Conservation (phyloP, 2,113 vertebrate genomes). For the Nyctibius bracteatus region DNA sequence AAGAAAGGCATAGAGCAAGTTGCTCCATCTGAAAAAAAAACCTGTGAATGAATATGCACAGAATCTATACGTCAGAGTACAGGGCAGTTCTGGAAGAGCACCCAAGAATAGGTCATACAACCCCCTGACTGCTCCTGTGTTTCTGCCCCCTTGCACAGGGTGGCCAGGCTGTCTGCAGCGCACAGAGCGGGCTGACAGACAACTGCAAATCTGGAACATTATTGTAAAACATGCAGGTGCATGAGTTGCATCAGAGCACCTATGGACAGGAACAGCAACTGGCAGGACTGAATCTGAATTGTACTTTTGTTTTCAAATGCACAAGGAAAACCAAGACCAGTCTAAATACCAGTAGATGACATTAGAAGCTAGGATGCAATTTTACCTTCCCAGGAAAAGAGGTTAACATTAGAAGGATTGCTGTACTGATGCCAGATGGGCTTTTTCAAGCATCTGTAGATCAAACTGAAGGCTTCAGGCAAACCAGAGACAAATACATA, state of each 20-base stretch:
- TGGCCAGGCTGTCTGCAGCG: not conserved
- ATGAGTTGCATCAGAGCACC: not conserved
- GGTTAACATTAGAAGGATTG: not conserved
- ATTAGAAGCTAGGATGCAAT: not conserved
- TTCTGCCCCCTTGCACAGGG: not conserved
- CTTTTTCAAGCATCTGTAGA: conserved; percentile 5
- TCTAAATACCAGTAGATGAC: not conserved
- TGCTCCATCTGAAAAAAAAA: not conserved
- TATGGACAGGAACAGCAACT: not conserved
- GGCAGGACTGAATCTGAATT: not conserved
- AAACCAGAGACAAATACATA: not conserved
- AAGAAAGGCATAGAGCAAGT: not conserved
- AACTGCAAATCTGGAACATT: not conserved
- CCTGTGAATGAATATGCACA: not conserved
- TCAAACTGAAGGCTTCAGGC: conserved; percentile 23
- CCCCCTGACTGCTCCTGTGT: rapidly evolving
- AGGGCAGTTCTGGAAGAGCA: not conserved
- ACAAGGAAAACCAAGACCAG: not conserved
- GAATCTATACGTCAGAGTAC: not conserved
- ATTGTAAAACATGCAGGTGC: not conserved
- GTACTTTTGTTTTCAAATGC: not conserved
- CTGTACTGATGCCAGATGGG: not conserved
- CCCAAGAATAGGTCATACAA: not conserved
- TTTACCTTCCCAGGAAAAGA: not conserved
- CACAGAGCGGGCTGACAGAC: not conserved